phyloP scores from a whole-genome alignment of 2,888 invertebrate species.

The Tetragonula carbonaria region DNA sequence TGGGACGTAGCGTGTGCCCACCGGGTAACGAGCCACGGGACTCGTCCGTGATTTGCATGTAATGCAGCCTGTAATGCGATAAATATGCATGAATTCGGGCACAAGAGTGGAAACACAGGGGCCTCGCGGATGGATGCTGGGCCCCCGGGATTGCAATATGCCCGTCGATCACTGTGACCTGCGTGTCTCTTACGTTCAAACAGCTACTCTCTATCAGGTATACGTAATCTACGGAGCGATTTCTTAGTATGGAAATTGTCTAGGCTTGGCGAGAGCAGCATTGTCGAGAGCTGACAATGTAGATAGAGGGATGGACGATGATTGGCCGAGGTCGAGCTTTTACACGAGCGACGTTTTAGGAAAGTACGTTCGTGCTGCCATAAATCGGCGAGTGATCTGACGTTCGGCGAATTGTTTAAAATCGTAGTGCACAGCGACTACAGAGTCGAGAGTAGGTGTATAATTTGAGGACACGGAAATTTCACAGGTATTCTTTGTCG shows the following conservation, averaged over 20 bases:
- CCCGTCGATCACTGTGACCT: conserved; percentile 34
- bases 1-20: conserved; percentile 67
- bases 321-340: not conserved
- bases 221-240: not conserved
- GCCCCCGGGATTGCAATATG: conserved; percentile 24
- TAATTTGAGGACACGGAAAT: too few relatives aligned
- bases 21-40: conserved; percentile 56
- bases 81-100: conserved; percentile 71
- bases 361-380: not conserved
- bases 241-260: conserved; percentile 10
- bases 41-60: conserved; percentile 70
- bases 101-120: conserved; percentile 49
- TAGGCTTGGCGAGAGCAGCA: not conserved
- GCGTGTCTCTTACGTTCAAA: not conserved
- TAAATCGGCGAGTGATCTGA: not conserved
- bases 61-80: conserved; percentile 64
- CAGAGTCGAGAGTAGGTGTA: not conserved
- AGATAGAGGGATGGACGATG: not conserved
- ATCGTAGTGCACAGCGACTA: not conserved
- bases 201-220: not conserved
- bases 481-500: too few relatives aligned
- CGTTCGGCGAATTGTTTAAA: not conserved
- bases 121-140: conserved; percentile 10
- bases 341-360: not conserved
- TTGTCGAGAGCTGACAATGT: not conserved